phyloP scores from a whole-genome alignment of 1,140 invertebrate genomes.

The Micrasema longulum region DNA sequence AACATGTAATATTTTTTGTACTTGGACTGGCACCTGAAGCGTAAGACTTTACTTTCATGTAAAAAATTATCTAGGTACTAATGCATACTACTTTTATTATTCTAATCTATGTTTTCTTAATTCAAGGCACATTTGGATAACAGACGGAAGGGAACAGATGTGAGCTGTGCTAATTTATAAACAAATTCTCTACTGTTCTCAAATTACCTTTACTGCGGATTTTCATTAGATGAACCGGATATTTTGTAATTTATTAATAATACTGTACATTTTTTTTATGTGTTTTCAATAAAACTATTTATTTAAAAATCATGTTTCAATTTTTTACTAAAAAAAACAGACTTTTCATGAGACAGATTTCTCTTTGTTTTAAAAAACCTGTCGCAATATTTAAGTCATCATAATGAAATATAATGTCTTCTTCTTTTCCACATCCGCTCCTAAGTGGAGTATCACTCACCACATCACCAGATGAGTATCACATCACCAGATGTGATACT shows the following conservation, averaged over 20 bases:
- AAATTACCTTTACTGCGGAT: too few relatives aligned
- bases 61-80: too few relatives aligned
- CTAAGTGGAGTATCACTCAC: too few relatives aligned
- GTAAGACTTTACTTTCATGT: too few relatives aligned
- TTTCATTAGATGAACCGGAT: not conserved
- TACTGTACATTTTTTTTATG: constrained; percentile 1
- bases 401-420: too few relatives aligned
- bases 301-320: not conserved
- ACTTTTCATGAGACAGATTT: not conserved
- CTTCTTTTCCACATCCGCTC: too few relatives aligned
- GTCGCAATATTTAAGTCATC: not conserved
- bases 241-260: not conserved
- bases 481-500: too few relatives aligned
- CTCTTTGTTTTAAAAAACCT: not conserved
- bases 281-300: not conserved
- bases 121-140: constrained; percentile 72
- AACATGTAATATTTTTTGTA: too few relatives aligned
- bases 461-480: too few relatives aligned
- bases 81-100: not conserved
- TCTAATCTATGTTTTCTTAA: constrained; percentile 41
- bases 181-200: not conserved
- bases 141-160: constrained; percentile 65
- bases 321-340: too few relatives aligned
- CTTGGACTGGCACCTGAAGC: too few relatives aligned
- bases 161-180: constrained; percentile 58